A percentile compares a stretch with the other conserved stretches of the same genome.
Conservation (phyloP, 2,113 vertebrate species). For the Pseudorectes ferrugineus region DNA sequence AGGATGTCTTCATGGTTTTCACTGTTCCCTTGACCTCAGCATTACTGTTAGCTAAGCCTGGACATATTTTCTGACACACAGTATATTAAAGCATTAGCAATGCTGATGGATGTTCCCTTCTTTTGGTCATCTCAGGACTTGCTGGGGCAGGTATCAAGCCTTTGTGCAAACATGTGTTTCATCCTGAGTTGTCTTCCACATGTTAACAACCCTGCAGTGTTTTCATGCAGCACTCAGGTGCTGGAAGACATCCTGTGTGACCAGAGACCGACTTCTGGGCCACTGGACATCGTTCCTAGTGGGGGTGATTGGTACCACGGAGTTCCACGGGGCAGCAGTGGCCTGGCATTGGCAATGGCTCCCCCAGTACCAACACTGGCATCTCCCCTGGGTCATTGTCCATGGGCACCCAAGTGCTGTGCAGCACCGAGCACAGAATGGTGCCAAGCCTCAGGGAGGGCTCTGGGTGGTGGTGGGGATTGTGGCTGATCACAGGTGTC, state of each 20-base stretch:
- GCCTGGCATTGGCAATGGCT: background rate
- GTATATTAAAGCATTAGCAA: background rate
- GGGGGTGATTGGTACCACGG: background rate
- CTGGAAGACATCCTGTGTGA: background rate
- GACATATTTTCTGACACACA: background rate
- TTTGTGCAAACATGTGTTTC: background rate
- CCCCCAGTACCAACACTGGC: background rate
- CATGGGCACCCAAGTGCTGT: fast-evolving
- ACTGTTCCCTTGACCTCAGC: background rate
- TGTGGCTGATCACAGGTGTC: background rate
- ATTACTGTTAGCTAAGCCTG: background rate
- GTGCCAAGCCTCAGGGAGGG: background rate
- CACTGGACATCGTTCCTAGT: fast-evolving
- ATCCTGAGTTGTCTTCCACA: background rate
- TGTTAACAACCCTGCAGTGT: background rate
- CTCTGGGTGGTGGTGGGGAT: background rate
- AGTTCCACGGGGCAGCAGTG: background rate
- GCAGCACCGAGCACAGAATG: fast-evolving
- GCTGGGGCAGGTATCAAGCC: background rate
- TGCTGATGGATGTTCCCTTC: background rate
- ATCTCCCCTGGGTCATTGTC: background rate
- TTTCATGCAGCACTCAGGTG: background rate
- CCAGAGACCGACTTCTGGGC: background rate
- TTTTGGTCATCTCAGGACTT: background rate
- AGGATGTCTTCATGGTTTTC: background rate